phyloP scores from a whole-genome alignment of 2,113 vertebrate genomes.

The Elephas maximus region DNA sequence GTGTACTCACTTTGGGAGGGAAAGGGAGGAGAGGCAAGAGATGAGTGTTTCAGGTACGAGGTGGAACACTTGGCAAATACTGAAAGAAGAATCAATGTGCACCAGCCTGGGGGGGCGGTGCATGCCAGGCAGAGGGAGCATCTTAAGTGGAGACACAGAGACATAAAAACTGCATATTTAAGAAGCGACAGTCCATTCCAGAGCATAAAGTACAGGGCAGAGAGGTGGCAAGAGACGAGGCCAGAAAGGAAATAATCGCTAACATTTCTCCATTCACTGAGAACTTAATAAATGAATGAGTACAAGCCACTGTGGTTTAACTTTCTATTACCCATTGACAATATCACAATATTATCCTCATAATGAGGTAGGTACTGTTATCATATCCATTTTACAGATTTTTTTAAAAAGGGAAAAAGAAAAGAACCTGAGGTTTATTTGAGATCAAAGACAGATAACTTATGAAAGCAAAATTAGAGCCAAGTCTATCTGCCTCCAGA shows the following conservation, averaged over 20 bases:
- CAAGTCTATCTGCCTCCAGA: neutral
- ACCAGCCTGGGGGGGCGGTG: neutral
- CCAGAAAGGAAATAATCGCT: neutral
- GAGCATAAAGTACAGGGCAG: neutral
- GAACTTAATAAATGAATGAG: neutral
- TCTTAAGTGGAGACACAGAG: neutral
- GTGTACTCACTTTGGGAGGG: neutral
- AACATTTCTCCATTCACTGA: neutral
- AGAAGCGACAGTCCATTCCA: neutral
- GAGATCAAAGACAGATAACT: constrained; percentile 16
- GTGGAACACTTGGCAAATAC: neutral
- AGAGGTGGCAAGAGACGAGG: neutral
- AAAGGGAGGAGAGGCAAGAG: neutral
- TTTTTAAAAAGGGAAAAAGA: neutral
- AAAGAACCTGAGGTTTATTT: neutral
- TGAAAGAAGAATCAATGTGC: neutral
- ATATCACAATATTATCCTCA: neutral
- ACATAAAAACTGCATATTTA: neutral
- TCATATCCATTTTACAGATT: too few species aligned
- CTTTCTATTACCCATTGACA: neutral
- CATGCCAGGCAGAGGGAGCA: neutral
- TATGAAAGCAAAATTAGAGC: neutral
- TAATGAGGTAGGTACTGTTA: neutral
- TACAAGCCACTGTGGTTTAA: neutral
- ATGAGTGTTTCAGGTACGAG: neutral